These are phyloP conservation scores for Calypte anna DNA, from an alignment of 2,113 vertebrate species.

Conservation along the genomic window DNA sequence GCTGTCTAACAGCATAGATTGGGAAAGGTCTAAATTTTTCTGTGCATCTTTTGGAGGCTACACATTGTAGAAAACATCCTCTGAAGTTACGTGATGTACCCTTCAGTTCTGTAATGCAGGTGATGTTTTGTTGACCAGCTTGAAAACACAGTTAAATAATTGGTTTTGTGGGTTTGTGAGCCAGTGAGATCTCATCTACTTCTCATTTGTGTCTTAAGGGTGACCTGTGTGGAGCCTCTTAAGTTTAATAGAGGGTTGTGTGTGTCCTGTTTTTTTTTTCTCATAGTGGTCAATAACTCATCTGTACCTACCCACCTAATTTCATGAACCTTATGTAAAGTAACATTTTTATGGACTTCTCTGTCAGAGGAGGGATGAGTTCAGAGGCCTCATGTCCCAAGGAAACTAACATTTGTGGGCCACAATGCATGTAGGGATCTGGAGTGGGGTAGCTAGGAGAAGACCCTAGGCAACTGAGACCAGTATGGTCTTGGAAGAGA, in stretches of 20 bases:
- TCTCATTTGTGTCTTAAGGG: not conserved
- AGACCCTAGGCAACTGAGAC: not conserved
- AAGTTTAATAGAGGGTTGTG: not conserved
- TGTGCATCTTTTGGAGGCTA: not conserved
- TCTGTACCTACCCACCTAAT: not conserved
- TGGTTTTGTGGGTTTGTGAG: not conserved
- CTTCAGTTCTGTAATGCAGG: not conserved
- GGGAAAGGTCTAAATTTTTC: not conserved
- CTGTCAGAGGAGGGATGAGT: not conserved
- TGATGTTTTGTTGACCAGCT: not conserved
- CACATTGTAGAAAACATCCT: not conserved
- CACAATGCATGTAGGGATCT: rapidly evolving
- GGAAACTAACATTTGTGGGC: not conserved
- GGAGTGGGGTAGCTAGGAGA: not conserved
- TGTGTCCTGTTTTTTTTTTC: not conserved
- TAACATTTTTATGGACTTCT: not conserved
- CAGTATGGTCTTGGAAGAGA: not conserved
- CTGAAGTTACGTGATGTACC: not conserved
- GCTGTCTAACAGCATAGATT: not conserved
- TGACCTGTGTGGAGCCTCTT: not conserved
- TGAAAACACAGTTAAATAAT: not conserved
- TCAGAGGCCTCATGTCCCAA: not conserved
- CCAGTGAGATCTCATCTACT: not conserved
- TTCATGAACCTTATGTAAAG: not conserved
- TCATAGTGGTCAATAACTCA: not conserved